Conservation (phyloP, 2,113 vertebrate species). For the Pelmatolapia mariae region DNA sequence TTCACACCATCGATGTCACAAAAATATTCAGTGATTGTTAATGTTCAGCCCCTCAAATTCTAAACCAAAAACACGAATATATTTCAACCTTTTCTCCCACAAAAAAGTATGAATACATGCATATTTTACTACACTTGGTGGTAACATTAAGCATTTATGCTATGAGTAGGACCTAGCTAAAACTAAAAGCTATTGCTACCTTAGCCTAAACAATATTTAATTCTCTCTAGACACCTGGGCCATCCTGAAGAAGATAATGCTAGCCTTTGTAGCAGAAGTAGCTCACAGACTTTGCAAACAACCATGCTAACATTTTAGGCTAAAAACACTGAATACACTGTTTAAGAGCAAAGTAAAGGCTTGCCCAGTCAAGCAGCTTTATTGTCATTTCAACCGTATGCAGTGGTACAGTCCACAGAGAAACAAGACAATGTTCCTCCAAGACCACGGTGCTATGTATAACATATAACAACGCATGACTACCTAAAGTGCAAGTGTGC, state of each 20-base stretch:
- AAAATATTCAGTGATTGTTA: not conserved
- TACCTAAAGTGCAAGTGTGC: not conserved
- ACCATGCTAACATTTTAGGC: not conserved
- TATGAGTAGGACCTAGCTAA: not conserved
- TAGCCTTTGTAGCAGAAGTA: not conserved
- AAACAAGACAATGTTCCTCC: not conserved
- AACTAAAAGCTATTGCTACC: too few relatives aligned
- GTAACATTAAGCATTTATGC: not conserved
- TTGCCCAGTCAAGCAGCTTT: not conserved
- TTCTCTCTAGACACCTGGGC: not conserved
- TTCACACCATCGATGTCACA: not conserved
- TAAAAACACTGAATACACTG: not conserved
- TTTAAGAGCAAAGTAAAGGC: not conserved
- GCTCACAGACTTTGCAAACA: not conserved
- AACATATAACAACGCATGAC: not conserved
- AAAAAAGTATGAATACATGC: not conserved
- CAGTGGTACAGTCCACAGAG: not conserved
- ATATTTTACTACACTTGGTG: not conserved
- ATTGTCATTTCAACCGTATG: not conserved
- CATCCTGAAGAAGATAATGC: not conserved
- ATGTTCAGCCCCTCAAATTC: not conserved
- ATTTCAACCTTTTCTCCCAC: not conserved
- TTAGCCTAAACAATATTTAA: not conserved
- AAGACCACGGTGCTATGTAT: not conserved
- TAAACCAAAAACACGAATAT: not conserved